A percentile compares a stretch with the other conserved stretches of the same genome.
Conservation (phyloP, 2,888 invertebrate genomes). For the Aphodius granarius region DNA sequence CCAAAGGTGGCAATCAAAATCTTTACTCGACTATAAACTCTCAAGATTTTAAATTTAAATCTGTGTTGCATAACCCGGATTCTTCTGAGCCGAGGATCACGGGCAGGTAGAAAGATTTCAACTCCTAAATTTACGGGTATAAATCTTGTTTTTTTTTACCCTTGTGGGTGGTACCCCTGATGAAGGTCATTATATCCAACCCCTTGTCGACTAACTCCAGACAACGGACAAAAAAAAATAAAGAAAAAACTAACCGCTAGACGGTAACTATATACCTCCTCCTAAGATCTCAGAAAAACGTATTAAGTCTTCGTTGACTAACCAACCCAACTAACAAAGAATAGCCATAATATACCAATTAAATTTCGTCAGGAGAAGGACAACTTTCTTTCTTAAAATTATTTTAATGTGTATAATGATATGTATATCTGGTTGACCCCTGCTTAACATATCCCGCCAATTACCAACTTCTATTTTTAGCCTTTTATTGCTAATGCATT, state of each 20-base stretch:
- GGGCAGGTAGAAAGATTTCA: neutral
- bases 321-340: neutral
- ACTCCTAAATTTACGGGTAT: slow-evolving; percentile 10
- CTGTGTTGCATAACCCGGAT: neutral
- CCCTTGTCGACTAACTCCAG: neutral
- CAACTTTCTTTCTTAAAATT: neutral
- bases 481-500: neutral
- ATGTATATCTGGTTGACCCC: neutral
- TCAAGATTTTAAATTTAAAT: neutral
- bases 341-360: neutral
- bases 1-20: neutral
- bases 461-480: neutral
- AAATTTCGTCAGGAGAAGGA: neutral
- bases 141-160: slow-evolving; percentile 21
- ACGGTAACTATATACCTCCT: neutral
- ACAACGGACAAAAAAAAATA: neutral
- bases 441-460: neutral
- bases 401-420: neutral
- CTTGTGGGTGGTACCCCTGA: slow-evolving; percentile 25
- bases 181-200: neutral
- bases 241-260: neutral
- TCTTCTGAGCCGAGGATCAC: neutral
- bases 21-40: neutral
- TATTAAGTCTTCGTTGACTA: neutral
- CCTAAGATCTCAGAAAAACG: neutral